Conservation (phyloP, 1,140 invertebrate genomes). For the Meteorus sp. region DNA sequence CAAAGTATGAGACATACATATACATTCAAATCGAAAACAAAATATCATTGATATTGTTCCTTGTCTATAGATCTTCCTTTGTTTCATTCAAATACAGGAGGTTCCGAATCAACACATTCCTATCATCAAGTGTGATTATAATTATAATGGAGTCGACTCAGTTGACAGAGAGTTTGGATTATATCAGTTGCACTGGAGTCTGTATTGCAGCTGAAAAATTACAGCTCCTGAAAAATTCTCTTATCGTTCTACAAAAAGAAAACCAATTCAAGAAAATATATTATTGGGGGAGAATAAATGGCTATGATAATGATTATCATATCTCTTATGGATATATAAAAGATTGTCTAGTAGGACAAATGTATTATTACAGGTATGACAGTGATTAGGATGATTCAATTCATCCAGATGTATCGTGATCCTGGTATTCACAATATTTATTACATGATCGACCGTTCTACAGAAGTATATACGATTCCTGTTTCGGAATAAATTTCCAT, state of each 20-base stretch:
- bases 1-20: no score
- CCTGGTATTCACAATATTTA: background rate
- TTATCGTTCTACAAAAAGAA: constrained; percentile 71
- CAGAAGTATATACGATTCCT: no score
- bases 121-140: no score
- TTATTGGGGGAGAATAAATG: constrained; percentile 75
- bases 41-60: no score
- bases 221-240: constrained; percentile 68
- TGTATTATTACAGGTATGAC: constrained; percentile 69
- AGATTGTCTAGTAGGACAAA: constrained; percentile 66
- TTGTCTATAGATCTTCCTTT: no score
- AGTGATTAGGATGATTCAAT: background rate
- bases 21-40: no score
- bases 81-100: background rate
- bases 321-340: constrained; percentile 71
- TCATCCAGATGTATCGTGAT: background rate
- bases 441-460: background rate
- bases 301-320: constrained; percentile 70
- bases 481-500: no score
- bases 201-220: constrained; percentile 68
- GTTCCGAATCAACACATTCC: background rate
- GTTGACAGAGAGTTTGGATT: constrained; percentile 49
- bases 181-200: constrained; percentile 61
- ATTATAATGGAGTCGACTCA: constrained; percentile 44
- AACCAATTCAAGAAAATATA: constrained; percentile 74